Evolutionary conservation across 1,140 invertebrate species (phyloP).

Genomic region (Dreissena polymorpha): DNA sequence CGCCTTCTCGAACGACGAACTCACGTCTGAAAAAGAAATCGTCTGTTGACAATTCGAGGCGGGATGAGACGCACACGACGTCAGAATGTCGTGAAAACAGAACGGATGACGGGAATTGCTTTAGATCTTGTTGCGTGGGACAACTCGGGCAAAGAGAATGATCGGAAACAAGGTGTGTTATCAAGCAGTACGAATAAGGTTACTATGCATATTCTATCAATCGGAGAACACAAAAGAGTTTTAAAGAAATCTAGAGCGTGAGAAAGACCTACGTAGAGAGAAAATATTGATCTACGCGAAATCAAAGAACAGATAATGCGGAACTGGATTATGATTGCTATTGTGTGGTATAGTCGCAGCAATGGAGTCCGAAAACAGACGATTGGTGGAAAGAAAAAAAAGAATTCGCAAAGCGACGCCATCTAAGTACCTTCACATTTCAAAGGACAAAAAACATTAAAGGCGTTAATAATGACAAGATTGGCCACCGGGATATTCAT

Average conservation of each 20-base stretch:
- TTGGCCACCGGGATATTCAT: background rate
- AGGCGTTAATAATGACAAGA: background rate
- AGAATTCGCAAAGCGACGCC: background rate
- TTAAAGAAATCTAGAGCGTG: too few species aligned
- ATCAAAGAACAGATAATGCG: too few species aligned
- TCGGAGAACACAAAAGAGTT: too few species aligned
- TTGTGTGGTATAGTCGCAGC: too few species aligned
- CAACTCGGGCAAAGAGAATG: too few species aligned
- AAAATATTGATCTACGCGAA: background rate
- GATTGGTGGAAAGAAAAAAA: background rate
- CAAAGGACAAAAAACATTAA: conserved; percentile 33
- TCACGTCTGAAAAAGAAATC: background rate
- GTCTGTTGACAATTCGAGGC: background rate
- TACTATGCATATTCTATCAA: too few species aligned
- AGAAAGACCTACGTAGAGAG: background rate
- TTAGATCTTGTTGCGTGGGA: background rate
- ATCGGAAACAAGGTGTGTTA: too few species aligned
- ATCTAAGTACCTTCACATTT: conserved; percentile 12
- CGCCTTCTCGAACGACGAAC: background rate
- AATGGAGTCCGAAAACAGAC: background rate
- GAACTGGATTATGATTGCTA: too few species aligned
- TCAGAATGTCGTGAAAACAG: too few species aligned
- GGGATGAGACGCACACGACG: background rate
- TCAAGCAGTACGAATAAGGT: too few species aligned
- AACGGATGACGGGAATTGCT: background rate